Base-by-base conservation (phyloP, 2,888 invertebrate species). In the Drosophila fulvimacula region DNA sequence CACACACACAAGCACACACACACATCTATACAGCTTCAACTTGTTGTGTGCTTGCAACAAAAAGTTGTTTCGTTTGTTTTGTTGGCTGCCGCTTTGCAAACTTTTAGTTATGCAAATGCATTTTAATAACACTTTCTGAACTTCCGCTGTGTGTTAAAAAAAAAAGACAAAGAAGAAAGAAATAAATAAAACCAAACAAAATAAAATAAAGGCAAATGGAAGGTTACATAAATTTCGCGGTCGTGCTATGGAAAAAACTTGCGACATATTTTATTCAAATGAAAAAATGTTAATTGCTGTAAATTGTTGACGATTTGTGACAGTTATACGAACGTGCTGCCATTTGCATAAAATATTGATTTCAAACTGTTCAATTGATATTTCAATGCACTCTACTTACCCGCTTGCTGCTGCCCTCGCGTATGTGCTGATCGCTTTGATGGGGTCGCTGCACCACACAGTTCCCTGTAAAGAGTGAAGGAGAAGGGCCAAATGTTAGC, bases 401-500 rank as follows among this genome's bases (percentile, higher is more conserved):
- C 93, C 97, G 93, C 93, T 96, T 96, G 76, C 96, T 96, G 87
- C 96, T 96, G 55, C 97, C 97, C 93, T 97, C 97, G 83, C 95
- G 95, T 86, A 97, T 97, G 82, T 96, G 95, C 93, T 97, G 97
- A 92, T 96, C 96, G 75, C 96, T 95, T 89, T 96, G 96, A 90
- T 96, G 96, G 42, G 96, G 96, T 80, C 97, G 95, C 93, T 96
- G 96, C 55, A 96, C 96, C 59, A 96, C 95, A 91, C 97, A 97
- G 89, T 95, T 97, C 91, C 94, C 96, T 96, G 91, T 5, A 81
- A 82, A 38, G 3, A n/a, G n/a, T n/a, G 1, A 42, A 10, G 41
- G 3, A 44, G 21, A 38, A 30, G n/a, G 6, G 13, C 2, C 9
- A 7, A 42, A 21, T 42, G 15, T 51, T 9, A 51, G 9, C 15